Evolutionary conservation across 1,140 invertebrate species (phyloP).

Genomic region (Spodoptera litura): DNA sequence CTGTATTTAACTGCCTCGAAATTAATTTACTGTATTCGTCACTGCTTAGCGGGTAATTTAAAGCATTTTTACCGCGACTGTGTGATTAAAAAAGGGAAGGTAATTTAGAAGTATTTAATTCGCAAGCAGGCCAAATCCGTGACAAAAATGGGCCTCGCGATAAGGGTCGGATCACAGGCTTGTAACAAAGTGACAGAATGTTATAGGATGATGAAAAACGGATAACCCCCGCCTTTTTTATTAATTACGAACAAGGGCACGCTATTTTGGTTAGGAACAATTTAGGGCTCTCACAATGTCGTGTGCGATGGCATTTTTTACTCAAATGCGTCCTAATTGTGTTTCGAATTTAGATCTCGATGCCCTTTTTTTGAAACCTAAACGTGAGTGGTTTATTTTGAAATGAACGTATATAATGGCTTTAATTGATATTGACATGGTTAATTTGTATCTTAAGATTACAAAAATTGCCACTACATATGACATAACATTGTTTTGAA

Average conservation of each 20-base stretch:
- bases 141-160: slow-evolving; percentile 11
- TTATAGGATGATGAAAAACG: slow-evolving; percentile 39
- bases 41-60: neutral
- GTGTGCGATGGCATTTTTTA: neutral
- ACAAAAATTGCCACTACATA: neutral
- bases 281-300: slow-evolving; percentile 19
- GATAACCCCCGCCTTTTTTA: slow-evolving; percentile 22
- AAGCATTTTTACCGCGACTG: no score
- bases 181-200: slow-evolving; percentile 15
- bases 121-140: neutral
- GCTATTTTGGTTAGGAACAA: slow-evolving; percentile 30
- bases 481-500: neutral
- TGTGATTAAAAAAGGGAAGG: neutral
- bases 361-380: neutral
- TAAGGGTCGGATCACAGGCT: slow-evolving; percentile 4
- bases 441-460: no score
- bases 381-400: neutral
- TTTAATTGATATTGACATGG: no score
- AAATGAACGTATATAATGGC: no score
- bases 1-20: no score
- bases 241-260: slow-evolving; percentile 16
- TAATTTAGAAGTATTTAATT: slow-evolving; percentile 15
- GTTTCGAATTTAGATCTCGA: neutral
- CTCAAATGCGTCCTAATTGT: neutral
- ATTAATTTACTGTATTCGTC: no score